Conservation (phyloP, 1,140 invertebrate genomes). For the Sogatella furcifera region DNA sequence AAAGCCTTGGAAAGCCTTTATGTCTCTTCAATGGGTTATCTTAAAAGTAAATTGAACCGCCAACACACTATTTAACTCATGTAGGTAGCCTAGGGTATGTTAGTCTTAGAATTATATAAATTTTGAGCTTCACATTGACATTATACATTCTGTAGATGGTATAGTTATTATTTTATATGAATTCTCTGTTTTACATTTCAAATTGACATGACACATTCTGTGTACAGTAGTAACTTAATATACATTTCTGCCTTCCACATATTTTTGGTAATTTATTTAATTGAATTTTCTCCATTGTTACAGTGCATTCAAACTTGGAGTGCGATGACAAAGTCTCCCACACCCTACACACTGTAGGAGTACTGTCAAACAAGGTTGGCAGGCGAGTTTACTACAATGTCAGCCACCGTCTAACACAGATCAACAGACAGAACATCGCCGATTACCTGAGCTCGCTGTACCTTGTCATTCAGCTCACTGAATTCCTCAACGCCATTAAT, state of each 20-base stretch:
- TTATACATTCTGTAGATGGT: too few relatives aligned
- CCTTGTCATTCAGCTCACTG: conserved; percentile 9
- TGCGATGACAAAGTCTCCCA: conserved; percentile 52
- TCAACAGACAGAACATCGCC: conserved; percentile 11
- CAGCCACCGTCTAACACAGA: conserved; percentile 1
- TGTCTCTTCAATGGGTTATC: too few relatives aligned
- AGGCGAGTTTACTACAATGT: conserved; percentile 47
- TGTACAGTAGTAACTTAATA: background rate
- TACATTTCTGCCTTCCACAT: background rate
- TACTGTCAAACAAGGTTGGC: conserved; percentile 54
- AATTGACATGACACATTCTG: too few relatives aligned
- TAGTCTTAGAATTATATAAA: too few relatives aligned
- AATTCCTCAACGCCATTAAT: conserved; percentile 9
- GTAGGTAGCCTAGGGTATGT: too few relatives aligned
- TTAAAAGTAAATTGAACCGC: too few relatives aligned
- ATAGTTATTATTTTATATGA: too few relatives aligned
- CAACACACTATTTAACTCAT: too few relatives aligned
- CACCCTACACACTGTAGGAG: conserved; percentile 55
- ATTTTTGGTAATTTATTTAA: background rate
- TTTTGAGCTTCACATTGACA: too few relatives aligned
- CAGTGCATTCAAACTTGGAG: conserved; percentile 41
- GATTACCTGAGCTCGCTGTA: conserved; percentile 6
- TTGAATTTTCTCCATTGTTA: conserved; percentile 21
- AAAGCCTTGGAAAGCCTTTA: too few relatives aligned
- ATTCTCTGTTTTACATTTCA: too few relatives aligned